Percentiles rank a stretch among this genome's conserved stretches.
phyloP scores from a whole-genome alignment of 2,797 vertebrate genomes.

The Semotilus atromaculatus region DNA sequence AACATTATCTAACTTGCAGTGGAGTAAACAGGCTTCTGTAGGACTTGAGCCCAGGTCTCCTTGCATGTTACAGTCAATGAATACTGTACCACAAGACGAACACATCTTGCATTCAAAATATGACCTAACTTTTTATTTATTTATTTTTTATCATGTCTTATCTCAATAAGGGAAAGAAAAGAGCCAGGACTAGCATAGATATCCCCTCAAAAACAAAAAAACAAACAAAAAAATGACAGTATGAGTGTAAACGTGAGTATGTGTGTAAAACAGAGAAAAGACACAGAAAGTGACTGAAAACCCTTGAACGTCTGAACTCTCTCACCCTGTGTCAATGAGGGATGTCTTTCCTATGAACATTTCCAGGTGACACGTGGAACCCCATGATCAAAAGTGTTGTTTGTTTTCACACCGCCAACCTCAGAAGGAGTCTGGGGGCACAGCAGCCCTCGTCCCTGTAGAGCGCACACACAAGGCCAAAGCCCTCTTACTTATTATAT shows the following conservation, averaged over 20 bases:
- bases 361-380: constrained; percentile 70
- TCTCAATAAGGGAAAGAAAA: neutral
- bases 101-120: neutral
- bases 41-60: neutral
- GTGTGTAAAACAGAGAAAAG: constrained; percentile 37
- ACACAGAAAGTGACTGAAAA: neutral
- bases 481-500: constrained; percentile 86
- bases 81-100: neutral
- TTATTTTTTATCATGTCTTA: neutral
- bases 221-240: constrained; percentile 19
- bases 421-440: constrained; percentile 75
- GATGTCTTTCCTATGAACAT: constrained; percentile 75
- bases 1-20: neutral
- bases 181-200: neutral
- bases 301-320: constrained; percentile 62
- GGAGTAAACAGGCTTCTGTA: neutral
- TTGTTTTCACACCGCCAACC: constrained; percentile 80
- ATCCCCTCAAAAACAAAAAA: neutral
- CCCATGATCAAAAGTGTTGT: constrained; percentile 86
- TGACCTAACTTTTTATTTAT: neutral
- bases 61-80: neutral
- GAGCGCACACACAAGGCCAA: constrained; percentile 79
- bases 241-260: constrained; percentile 56
- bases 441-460: constrained; percentile 80
- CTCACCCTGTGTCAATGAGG: constrained; percentile 63